These are phyloP conservation scores for Cyclina sinensis DNA, from an alignment of 1,140 invertebrate genomes.

Conservation along the genomic window DNA sequence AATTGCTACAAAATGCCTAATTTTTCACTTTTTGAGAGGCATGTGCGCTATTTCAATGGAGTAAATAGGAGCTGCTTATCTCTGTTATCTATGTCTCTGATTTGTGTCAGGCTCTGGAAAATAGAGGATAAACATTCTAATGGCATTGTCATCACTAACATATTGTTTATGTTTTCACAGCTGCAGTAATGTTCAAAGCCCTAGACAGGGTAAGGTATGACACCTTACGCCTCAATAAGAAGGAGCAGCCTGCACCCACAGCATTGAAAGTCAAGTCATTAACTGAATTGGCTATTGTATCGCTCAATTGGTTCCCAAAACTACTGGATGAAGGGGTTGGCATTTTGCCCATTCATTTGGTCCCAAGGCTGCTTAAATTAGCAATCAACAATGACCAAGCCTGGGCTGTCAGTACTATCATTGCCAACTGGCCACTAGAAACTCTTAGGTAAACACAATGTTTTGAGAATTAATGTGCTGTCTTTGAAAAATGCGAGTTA, in stretches of 20 bases:
- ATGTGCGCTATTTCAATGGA: too few species aligned
- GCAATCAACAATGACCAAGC: conserved; percentile 71
- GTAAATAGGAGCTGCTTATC: too few species aligned
- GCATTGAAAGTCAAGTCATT: conserved; percentile 45
- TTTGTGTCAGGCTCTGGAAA: too few species aligned
- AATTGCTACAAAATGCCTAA: too few species aligned
- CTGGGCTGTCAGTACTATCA: conserved; percentile 70
- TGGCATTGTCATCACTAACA: too few species aligned
- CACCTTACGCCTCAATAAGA: conserved; percentile 70
- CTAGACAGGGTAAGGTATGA: conserved; percentile 76
- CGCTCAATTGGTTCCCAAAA: conserved; percentile 55
- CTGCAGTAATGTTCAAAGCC: conserved; percentile 74
- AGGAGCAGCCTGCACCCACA: conserved; percentile 16
- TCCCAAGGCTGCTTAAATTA: conserved; percentile 68
- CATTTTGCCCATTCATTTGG: conserved; percentile 72
- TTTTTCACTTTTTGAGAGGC: too few species aligned
- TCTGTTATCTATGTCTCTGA: too few species aligned
- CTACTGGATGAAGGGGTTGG: conserved; percentile 65
- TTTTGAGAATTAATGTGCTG: too few species aligned
- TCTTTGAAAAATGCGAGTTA: too few species aligned
- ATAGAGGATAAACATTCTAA: too few species aligned
- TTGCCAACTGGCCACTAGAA: conserved; percentile 77
- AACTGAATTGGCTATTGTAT: conserved; percentile 62
- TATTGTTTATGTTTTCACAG: neutral
- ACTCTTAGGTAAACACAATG: conserved; percentile 75